Evolutionary conservation across 1,140 invertebrate genomes (phyloP).

Genomic region (Dendroctonus ponderosae): DNA sequence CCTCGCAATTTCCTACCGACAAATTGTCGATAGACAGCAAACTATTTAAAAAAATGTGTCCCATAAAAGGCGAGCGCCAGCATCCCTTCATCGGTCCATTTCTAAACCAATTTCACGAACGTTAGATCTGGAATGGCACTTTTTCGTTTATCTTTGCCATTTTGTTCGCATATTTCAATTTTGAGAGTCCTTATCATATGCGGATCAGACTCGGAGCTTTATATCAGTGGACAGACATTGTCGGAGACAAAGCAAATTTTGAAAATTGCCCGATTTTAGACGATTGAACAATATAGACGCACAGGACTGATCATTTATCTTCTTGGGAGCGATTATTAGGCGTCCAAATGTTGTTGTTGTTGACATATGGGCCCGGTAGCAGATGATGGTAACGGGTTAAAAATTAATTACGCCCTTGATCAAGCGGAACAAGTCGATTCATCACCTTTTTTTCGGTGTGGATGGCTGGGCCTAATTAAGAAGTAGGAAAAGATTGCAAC

Average conservation of each 20-base stretch:
- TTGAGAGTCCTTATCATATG: constrained; percentile 28
- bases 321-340: neutral
- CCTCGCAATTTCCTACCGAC: too few relatives aligned
- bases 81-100: neutral
- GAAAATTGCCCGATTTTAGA: neutral
- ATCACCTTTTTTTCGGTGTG: too few relatives aligned
- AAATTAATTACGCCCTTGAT: constrained; percentile 17
- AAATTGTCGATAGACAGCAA: too few relatives aligned
- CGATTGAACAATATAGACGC: neutral
- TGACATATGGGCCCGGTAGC: constrained; percentile 2
- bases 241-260: constrained; percentile 20
- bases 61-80: too few relatives aligned
- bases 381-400: constrained; percentile 35
- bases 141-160: constrained; percentile 24
- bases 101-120: constrained; percentile 10
- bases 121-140: constrained; percentile 9
- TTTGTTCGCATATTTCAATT: constrained; percentile 31
- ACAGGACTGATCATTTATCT: too few relatives aligned
- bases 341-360: constrained; percentile 4
- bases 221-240: constrained; percentile 28
- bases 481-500: too few relatives aligned
- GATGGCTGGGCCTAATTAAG: too few relatives aligned
- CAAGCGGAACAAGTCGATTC: constrained; percentile 2
- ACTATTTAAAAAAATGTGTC: neutral
- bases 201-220: constrained; percentile 20